Evolutionary conservation across 1,140 invertebrate genomes (phyloP), one percentile per base, ranked within the genome.

Genomic region (Zaprionus africanus): DNA sequence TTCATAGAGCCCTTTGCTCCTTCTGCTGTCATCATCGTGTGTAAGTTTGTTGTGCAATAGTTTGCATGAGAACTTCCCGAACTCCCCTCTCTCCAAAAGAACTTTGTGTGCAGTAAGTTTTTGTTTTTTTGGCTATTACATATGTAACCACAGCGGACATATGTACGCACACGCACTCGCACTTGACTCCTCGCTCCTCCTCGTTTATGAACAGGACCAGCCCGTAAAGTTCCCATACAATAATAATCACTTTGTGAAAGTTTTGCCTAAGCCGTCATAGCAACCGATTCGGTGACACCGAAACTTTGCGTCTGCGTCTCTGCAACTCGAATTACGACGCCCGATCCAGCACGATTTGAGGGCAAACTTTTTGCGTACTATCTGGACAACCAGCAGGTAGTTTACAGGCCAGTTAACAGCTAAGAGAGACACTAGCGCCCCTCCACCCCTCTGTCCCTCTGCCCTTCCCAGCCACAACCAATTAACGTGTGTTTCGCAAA

Each of bases 191-290:
- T 31, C 36, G 9, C 31, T 51, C 43, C 24, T 34, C 22, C 22
- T 22, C 22, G 22, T 22, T 43, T 51, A 36, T 59, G 53, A 66
- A 72, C 79, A 73, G 63, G 68, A 59, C 67, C 83, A 71, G 59
- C 60, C 77, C 59, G 66, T 64, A 78, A 87, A 87, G 70, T 87
- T 87, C 88, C 64, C 85, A 76, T 87, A 87, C 84, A 87, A 87
- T 87, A 87, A 87, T 87, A 87, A 87, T 87, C 84, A 87, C 84
- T 87, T 87, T 88, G 85, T 84, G 34, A 90, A 87, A 87, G 81
- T 87, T 87, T 88, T 73, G 78, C 64, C 64, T 88, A 85, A 84
- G 76, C 81, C 84, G 79, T 81, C 83, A 79, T 79, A 81, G 84
- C 79, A 81, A 90, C 79, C 84, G 76, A 87, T 88, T 69, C 75